Evolutionary conservation across 2,113 vertebrate species (phyloP), one percentile per base, ranked within the genome.

Genomic region (Hystrix cristata): DNA sequence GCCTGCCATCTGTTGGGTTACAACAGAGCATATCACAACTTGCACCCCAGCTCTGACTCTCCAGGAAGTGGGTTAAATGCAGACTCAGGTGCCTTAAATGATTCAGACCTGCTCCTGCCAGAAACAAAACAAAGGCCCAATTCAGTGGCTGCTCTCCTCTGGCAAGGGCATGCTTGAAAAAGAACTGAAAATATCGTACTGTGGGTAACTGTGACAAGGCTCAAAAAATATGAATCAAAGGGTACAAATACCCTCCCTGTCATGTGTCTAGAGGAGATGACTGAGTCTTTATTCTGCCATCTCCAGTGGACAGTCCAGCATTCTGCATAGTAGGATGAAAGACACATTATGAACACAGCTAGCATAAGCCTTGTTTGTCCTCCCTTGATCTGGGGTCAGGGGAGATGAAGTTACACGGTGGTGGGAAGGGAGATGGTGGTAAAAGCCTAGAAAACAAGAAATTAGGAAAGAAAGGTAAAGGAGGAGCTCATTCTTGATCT

Each of bases 181-280:
- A 96, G 95, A 98, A 98, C 92, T 97, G 95, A 98, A 98, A 98
- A 97, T 97, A 98, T 98, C 96, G 97, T 97, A 97, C 93, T 98
- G 95, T 91, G 95, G 86, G 96, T 51, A 48, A 78, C 38, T 96
- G 96, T 98, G 97, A 98, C 96, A 95, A 98, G 97, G 97, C 71
- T 88, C 0, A 64, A 97, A 98, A 98, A 97, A 94, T 34, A 91
- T 91, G 7, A 95, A 98, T 96, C 95, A 89, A 98, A 98, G 96
- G 91, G 97, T 96, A 97, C 79, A 83, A 98, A 97, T 87, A 96
- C 95, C 87, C 91, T 96, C 94, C 92, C 95, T 97, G 97, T 96
- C 97, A 88, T 87, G 96, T 82, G 93, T 97, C 96, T 76, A 48
- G n/a, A 62, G 91, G 81, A 85, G 31, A 92, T 93, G 86, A 97